Conservation (phyloP, 2,888 invertebrate genomes). For the Drosophila testacea region DNA sequence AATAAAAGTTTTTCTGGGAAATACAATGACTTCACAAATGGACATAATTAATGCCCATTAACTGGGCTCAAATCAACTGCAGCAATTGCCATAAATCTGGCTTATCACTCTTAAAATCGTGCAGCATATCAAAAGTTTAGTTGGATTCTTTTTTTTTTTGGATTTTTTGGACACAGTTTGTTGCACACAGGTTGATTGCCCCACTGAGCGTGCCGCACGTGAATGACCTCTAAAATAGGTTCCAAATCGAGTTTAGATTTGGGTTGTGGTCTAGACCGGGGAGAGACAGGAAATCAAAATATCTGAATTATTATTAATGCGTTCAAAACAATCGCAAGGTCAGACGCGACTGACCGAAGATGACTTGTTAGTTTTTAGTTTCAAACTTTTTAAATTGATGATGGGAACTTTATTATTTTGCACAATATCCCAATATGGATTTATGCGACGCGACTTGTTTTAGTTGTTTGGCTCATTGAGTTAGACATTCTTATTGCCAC, state of each 20-base stretch:
- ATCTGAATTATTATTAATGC: slow-evolving; percentile 47
- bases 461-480: slow-evolving; percentile 11
- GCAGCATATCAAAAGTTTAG: slow-evolving; percentile 30
- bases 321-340: slow-evolving; percentile 69
- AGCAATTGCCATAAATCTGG: slow-evolving; percentile 15
- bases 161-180: slow-evolving; percentile 66
- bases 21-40: slow-evolving; percentile 40
- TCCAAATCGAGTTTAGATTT: neutral
- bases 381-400: slow-evolving; percentile 55
- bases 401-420: slow-evolving; percentile 46
- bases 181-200: slow-evolving; percentile 67
- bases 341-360: slow-evolving; percentile 65
- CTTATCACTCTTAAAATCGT: slow-evolving; percentile 46
- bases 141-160: slow-evolving; percentile 19
- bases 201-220: slow-evolving; percentile 51
- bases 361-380: slow-evolving; percentile 36
- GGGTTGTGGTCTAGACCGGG: slow-evolving; percentile 14
- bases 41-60: slow-evolving; percentile 25
- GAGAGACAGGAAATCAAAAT: slow-evolving; percentile 61
- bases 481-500: neutral
- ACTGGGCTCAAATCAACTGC: slow-evolving; percentile 28
- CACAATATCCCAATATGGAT: slow-evolving; percentile 56
- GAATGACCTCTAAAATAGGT: slow-evolving; percentile 71
- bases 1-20: slow-evolving; percentile 53
- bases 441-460: slow-evolving; percentile 19